Evolutionary conservation across 2,888 invertebrate species (phyloP).

Genomic region (Pomacea canaliculata): DNA sequence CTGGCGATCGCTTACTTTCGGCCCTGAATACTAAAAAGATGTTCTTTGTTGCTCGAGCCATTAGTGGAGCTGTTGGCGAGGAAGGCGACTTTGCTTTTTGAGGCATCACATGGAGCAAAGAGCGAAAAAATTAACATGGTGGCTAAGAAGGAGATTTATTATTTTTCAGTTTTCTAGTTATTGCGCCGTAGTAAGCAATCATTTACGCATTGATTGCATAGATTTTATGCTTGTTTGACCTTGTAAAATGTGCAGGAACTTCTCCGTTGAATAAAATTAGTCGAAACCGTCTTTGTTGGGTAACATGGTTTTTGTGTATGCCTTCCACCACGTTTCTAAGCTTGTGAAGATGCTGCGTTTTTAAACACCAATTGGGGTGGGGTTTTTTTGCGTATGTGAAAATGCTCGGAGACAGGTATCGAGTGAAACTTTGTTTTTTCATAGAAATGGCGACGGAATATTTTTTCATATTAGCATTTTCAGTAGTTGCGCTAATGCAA

Average conservation of each 20-base stretch:
- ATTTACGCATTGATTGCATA: background rate
- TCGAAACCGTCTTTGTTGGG: conserved; percentile 15
- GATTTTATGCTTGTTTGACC: conserved; percentile 10
- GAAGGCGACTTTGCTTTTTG: background rate
- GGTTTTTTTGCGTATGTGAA: too few relatives aligned
- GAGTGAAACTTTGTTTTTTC: too few relatives aligned
- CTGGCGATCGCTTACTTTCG: conserved; percentile 18
- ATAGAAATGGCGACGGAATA: too few relatives aligned
- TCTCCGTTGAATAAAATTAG: background rate
- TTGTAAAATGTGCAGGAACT: conserved; percentile 8
- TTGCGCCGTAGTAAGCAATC: background rate
- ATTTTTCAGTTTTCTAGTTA: conserved; percentile 14
- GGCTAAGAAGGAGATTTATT: conserved; percentile 11
- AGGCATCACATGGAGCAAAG: conserved; percentile 17
- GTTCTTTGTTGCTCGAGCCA: conserved; percentile 9
- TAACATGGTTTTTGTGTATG: background rate
- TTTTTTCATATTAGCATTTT: too few relatives aligned
- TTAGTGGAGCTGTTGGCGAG: conserved; percentile 11
- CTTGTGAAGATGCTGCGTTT: too few relatives aligned
- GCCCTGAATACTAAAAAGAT: conserved; percentile 16
- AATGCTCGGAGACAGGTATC: too few relatives aligned
- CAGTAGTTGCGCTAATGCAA: too few relatives aligned
- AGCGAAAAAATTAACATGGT: conserved; percentile 28
- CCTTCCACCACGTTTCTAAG: too few relatives aligned
- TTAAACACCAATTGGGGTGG: too few relatives aligned